Conservation (phyloP, 2,113 vertebrate species). For the Anoura caudifer region DNA sequence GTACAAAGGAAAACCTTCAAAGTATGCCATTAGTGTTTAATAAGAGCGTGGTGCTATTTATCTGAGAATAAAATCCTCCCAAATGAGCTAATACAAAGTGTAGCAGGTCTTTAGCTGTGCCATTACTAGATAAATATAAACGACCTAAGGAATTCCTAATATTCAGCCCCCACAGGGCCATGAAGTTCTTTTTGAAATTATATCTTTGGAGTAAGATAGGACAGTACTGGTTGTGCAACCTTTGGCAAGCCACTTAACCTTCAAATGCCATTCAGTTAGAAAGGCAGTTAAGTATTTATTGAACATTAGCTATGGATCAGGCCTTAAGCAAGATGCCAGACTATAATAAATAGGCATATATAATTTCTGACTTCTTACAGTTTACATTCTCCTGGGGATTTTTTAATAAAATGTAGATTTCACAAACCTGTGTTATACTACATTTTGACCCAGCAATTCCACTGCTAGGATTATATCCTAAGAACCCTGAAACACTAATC, state of each 20-base stretch:
- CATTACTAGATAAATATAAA: neutral
- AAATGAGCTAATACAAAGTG: neutral
- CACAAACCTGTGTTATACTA: neutral
- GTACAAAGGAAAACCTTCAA: neutral
- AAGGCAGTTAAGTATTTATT: neutral
- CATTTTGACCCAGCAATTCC: too few species aligned
- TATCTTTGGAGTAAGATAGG: neutral
- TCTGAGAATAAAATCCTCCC: neutral
- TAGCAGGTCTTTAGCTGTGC: neutral
- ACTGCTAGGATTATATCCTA: too few species aligned
- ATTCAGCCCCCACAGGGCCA: neutral
- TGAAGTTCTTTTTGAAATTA: neutral
- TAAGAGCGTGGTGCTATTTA: neutral
- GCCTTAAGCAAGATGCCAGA: neutral
- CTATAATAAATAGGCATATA: neutral
- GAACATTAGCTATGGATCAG: neutral
- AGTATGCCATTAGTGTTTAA: neutral
- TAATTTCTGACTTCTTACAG: neutral
- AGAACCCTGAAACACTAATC: too few species aligned
- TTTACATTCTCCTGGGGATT: neutral
- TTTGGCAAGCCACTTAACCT: neutral
- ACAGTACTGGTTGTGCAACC: neutral
- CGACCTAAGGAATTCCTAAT: neutral
- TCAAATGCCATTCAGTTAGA: neutral
- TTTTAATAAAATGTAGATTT: neutral